These are phyloP conservation scores for Neria commutata DNA, from an alignment of 2,888 invertebrate species.

Conservation along the genomic window DNA sequence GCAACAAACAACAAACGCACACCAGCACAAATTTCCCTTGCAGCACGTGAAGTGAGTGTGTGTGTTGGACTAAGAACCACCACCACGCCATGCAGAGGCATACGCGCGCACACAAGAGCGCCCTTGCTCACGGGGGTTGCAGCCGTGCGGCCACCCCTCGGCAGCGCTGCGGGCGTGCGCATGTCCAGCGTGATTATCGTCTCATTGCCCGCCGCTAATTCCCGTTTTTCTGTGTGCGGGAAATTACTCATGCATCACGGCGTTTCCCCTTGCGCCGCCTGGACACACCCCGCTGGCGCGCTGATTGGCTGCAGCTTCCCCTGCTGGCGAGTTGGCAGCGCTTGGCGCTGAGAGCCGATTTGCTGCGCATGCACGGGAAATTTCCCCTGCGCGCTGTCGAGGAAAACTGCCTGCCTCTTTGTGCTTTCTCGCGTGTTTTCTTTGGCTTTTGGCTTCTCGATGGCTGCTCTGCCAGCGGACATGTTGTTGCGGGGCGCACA, in stretches of 20 bases:
- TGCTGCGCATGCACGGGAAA: conserved; percentile 46
- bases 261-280: conserved; percentile 41
- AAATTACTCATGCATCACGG: conserved; percentile 48
- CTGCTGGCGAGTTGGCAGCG: conserved; percentile 42
- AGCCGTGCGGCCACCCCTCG: background rate
- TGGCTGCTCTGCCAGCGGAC: background rate
- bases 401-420: background rate
- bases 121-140: background rate
- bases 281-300: conserved; percentile 49
- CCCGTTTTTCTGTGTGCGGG: conserved; percentile 25
- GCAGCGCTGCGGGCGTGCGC: conserved; percentile 37
- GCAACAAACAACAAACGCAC: background rate
- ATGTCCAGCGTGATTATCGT: conserved; percentile 54
- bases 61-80: conserved; percentile 26
- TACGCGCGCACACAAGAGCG: conserved; percentile 1
- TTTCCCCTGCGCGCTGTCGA: conserved; percentile 4
- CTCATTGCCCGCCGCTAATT: conserved; percentile 15
- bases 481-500: background rate
- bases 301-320: conserved; percentile 53
- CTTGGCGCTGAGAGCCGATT: conserved; percentile 34
- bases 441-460: background rate
- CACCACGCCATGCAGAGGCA: conserved; percentile 2
- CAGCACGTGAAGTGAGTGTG: conserved; percentile 22
- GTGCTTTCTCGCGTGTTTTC: background rate
- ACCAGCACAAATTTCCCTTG: conserved; percentile 18